phyloP scores from a whole-genome alignment of 2,888 invertebrate species.

The Hypolimnas misippus region DNA sequence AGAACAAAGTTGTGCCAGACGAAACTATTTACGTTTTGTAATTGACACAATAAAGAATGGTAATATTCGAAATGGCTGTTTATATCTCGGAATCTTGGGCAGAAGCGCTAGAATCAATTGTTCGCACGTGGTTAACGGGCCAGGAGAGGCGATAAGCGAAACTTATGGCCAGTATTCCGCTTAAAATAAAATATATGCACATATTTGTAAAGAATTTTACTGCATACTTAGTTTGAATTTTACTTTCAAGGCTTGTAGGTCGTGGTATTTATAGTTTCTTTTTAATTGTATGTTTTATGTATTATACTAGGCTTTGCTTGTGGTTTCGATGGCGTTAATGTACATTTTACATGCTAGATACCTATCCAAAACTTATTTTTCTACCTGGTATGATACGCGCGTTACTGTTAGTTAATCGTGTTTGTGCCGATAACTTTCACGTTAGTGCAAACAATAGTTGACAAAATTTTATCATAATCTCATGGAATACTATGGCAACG shows the following conservation, averaged over 20 bases:
- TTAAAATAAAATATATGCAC: slow-evolving; percentile 53
- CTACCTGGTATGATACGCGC: no score
- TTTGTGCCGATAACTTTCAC: no score
- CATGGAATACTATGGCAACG: no score
- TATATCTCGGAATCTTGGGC: slow-evolving; percentile 61
- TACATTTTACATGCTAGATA: no score
- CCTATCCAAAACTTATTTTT: no score
- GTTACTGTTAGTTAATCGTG: no score
- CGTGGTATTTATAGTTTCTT: background rate
- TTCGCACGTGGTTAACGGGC: slow-evolving; percentile 72
- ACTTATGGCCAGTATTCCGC: slow-evolving; percentile 77
- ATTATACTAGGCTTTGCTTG: no score
- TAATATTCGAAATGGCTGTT: slow-evolving; percentile 66
- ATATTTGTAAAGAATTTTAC: slow-evolving; percentile 39
- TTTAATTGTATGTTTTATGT: background rate
- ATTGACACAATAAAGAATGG: slow-evolving; percentile 71
- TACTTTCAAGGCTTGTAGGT: slow-evolving; percentile 17
- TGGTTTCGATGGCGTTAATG: no score
- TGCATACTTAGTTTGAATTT: slow-evolving; percentile 30
- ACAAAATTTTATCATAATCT: no score
- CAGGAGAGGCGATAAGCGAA: slow-evolving; percentile 73
- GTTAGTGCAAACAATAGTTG: no score
- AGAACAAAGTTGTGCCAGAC: slow-evolving; percentile 31
- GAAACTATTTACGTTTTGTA: slow-evolving; percentile 50
- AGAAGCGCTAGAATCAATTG: slow-evolving; percentile 74